phyloP scores from a whole-genome alignment of 2,888 invertebrate species.

The Cephus pulcher region DNA sequence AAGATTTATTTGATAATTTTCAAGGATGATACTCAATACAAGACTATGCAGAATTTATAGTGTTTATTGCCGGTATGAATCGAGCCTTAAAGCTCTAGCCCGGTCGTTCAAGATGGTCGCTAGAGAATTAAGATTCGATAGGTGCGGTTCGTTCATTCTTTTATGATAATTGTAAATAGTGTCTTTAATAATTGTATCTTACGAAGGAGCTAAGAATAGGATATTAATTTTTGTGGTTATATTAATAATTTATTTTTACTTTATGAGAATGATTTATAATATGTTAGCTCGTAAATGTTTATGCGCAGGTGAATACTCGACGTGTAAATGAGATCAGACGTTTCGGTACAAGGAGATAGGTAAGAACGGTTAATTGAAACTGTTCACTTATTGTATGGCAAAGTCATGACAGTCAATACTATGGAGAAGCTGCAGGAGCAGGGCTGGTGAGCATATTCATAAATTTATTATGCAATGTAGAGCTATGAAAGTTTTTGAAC shows the following conservation, averaged over 20 bases:
- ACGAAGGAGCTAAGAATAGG: not conserved
- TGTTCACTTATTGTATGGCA: not conserved
- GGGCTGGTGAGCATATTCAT: slow-evolving; percentile 73
- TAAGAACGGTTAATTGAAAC: not conserved
- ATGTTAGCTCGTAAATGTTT: not conserved
- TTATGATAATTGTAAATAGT: slow-evolving; percentile 15
- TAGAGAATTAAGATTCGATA: slow-evolving; percentile 32
- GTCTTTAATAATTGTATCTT: not conserved
- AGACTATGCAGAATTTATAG: not conserved
- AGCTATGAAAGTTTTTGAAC: not conserved
- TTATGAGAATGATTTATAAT: not conserved
- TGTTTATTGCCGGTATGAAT: not conserved
- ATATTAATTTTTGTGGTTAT: not conserved
- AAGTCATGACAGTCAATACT: slow-evolving; percentile 16
- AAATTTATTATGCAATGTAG: not conserved
- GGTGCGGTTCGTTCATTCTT: slow-evolving; percentile 38
- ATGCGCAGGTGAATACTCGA: not conserved
- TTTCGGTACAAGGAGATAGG: not conserved
- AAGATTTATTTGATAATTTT: not conserved
- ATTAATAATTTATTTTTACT: not conserved
- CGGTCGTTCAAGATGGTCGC: slow-evolving; percentile 38
- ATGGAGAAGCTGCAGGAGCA: slow-evolving; percentile 74
- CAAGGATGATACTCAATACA: not conserved
- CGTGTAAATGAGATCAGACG: not conserved
- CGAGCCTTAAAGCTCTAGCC: not conserved